Evolutionary conservation across 2,888 invertebrate species (phyloP), one percentile per base, ranked within the genome.

Genomic region (Drosophila nr. medialis): DNA sequence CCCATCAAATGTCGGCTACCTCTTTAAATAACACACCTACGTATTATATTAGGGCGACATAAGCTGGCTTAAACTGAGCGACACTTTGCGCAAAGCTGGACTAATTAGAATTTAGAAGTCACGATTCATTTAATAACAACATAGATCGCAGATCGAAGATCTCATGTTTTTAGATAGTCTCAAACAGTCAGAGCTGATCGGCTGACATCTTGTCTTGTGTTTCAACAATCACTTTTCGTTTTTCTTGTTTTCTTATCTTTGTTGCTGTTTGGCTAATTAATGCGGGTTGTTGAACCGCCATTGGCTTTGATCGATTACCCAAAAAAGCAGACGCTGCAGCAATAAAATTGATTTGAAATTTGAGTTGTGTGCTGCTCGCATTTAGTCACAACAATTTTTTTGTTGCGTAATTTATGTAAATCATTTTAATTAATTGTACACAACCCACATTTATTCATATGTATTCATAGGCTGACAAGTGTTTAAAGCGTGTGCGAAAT

Each of bases 201-300:
- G 21, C 18, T 54, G 42, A n/a, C 54, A 49, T 38, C 38, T 59
- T n/a, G 54, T 62, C 53, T 75, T 51, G 27, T 53, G 64, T 30
- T 75, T 80, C 81, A 81, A 77, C 81, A 87, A 89, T 87, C 86
- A 87, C 90, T 78, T 80, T 72, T 77, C 11, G 29, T 68, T 58
- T 66, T 51, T 15, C 11, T 48, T 45, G 18, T 67, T 76, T 77
- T 72, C 66, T 74, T 65, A 82, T 72, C 68, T 74, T 64, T 60
- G 48, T 27, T 56, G 53, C 24, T 56, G 7, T 54, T 40, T 53
- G 49, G 59, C 36, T 75, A 83, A 83, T 75, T 72, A 61, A 77
- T 86, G 69, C 80, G 80, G 89, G 87, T 89, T 89, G 73, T 80
- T 83, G 89, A 87, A 86, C 86, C 64, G 78, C 83, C 71, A 53